Evolutionary conservation across 2,113 vertebrate genomes (phyloP), one percentile per base, ranked within the genome.

Genomic region (Sebastes schlegelii): DNA sequence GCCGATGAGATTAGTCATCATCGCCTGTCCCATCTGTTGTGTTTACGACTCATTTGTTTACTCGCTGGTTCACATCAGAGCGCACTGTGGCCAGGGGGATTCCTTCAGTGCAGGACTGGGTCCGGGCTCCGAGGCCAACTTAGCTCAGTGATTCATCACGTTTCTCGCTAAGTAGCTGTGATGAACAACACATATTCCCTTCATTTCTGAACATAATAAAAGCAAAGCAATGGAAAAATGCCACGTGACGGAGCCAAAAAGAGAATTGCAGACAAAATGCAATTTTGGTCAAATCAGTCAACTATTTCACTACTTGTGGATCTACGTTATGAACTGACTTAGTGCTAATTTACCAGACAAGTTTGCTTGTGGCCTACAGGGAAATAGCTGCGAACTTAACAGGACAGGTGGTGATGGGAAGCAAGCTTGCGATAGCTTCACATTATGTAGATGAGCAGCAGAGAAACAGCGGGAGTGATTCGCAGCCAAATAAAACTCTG

Each of bases 41-140:
- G 81, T 91, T 92, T 82, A 88, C 75, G 66, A 86, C 74, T 92
- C 87, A 87, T 93, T 93, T 94, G 91, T 93, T 94, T 91, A 88
- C 88, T 84, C 80, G 11, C 68, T 86, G 76, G 83, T 86, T 90
- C 83, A 86, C 86, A 89, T 92, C 90, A 80, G 88, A 80, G 70
- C 63, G 63, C 14, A 55, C 68, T 43, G 81, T 0, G 34, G 54
- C 85, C 69, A 11, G 70, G 73, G 89, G 85, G 81, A 77, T 87
- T 87, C 81, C 73, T 78, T 77, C 46, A 10, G 77, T 5, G 67
- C 76, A 65, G 74, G 51, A 40, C 48, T 45, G 46, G 78, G 48
- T 70, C 62, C 26, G n/a, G 77, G 34, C 83, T 83, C 73, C 5
- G 71, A 68, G 86, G 91, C 92, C 84, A 85, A 19, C 71, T 84